These are phyloP conservation scores for Gallinago paraguaiae DNA, from an alignment of 2,113 vertebrate species.

Conservation along the genomic window DNA sequence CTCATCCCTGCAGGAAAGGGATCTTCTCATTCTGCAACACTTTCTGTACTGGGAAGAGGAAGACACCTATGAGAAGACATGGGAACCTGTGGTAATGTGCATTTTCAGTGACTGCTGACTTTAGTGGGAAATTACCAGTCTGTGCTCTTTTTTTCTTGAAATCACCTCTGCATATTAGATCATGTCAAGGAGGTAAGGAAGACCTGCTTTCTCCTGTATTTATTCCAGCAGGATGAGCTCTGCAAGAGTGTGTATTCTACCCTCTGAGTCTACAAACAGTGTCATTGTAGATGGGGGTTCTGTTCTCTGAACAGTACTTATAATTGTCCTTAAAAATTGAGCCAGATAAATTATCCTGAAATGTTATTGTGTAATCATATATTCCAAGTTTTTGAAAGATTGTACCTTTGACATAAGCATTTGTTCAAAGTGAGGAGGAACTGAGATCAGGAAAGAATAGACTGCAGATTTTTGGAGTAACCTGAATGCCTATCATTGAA, in stretches of 20 bases:
- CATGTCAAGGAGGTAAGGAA: background rate
- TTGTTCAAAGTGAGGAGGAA: background rate
- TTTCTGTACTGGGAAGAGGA: background rate
- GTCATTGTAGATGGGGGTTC: background rate
- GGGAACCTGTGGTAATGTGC: background rate
- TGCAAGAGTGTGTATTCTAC: background rate
- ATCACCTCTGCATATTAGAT: background rate
- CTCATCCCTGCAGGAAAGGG: background rate
- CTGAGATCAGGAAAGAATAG: background rate
- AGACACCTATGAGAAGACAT: background rate
- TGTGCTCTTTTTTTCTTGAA: background rate
- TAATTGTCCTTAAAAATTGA: background rate
- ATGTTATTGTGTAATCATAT: background rate
- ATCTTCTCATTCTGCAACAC: background rate
- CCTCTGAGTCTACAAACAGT: background rate
- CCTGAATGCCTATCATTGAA: background rate
- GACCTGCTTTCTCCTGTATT: background rate
- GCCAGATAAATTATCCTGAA: background rate
- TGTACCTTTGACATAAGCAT: background rate
- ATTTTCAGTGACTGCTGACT: background rate
- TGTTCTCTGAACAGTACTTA: background rate
- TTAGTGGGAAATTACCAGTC: background rate
- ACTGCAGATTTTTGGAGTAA: background rate
- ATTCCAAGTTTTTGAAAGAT: background rate
- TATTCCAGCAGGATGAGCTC: background rate